A percentile compares a stretch with the other conserved stretches of the same genome.
Conservation (phyloP, 2,888 invertebrate species). For the Cyrtodaria siliqua region DNA sequence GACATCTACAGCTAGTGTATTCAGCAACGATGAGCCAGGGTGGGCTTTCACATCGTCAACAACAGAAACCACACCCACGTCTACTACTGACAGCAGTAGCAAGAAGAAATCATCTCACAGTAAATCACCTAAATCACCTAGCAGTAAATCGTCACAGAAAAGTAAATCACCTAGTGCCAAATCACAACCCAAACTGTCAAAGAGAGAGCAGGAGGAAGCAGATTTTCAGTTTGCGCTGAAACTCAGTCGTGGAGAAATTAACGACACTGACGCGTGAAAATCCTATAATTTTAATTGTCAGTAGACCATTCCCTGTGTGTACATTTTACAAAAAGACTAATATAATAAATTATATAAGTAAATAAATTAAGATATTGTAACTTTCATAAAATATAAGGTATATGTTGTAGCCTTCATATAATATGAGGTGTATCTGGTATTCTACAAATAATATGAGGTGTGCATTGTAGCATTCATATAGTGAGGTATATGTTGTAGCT, state of each 20-base stretch:
- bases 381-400: too few relatives aligned
- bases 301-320: too few relatives aligned
- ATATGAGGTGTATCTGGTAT: too few relatives aligned
- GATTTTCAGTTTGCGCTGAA: constrained; percentile 61
- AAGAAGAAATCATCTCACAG: constrained; percentile 11
- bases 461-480: too few relatives aligned
- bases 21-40: constrained; percentile 53
- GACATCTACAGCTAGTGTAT: constrained; percentile 29
- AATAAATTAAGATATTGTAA: too few relatives aligned
- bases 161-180: neutral
- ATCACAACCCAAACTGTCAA: constrained; percentile 25
- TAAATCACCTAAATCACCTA: constrained; percentile 16
- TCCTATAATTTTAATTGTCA: neutral
- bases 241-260: constrained; percentile 59
- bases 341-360: too few relatives aligned
- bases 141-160: constrained; percentile 24
- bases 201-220: constrained; percentile 56
- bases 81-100: constrained; percentile 1
- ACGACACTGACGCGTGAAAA: constrained; percentile 41
- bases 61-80: neutral
- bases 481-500: too few relatives aligned
- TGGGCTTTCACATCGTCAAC: constrained; percentile 52
- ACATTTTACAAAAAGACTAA: too few relatives aligned
- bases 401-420: too few relatives aligned
- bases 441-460: too few relatives aligned